A percentile compares a stretch with the other conserved stretches of the same genome.
These are phyloP conservation scores for Aporrectodea caliginosa DNA, from an alignment of 1,140 invertebrate genomes.

Conservation along the genomic window DNA sequence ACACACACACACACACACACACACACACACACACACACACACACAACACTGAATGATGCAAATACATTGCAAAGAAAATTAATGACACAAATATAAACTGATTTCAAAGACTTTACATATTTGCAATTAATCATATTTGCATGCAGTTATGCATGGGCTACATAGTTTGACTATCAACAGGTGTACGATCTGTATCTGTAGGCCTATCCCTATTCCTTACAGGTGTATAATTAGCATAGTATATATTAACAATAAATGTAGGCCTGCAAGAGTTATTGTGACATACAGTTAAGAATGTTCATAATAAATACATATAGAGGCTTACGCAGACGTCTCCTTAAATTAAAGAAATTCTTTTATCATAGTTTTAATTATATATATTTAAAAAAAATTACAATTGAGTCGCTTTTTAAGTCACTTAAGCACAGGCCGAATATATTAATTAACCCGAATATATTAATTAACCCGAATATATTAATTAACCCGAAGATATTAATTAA, in stretches of 20 bases:
- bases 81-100: not conserved
- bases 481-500: not conserved
- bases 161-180: not conserved
- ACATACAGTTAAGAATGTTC: too few relatives aligned
- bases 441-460: not conserved
- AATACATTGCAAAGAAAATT: not conserved
- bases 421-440: not conserved
- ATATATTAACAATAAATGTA: too few relatives aligned
- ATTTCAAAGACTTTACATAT: not conserved
- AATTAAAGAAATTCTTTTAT: too few relatives aligned
- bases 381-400: too few relatives aligned
- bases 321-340: too few relatives aligned
- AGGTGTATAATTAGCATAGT: not conserved
- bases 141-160: not conserved
- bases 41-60: constrained; percentile 30
- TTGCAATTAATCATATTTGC: not conserved
- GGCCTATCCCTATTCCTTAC: not conserved
- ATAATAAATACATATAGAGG: too few relatives aligned
- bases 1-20: constrained; percentile 25
- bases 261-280: too few relatives aligned
- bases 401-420: too few relatives aligned
- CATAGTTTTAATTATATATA: too few relatives aligned
- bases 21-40: constrained; percentile 29
- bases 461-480: not conserved
- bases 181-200: not conserved